phyloP scores from a whole-genome alignment of 2,113 vertebrate genomes.

The Irena cyanogastra region DNA sequence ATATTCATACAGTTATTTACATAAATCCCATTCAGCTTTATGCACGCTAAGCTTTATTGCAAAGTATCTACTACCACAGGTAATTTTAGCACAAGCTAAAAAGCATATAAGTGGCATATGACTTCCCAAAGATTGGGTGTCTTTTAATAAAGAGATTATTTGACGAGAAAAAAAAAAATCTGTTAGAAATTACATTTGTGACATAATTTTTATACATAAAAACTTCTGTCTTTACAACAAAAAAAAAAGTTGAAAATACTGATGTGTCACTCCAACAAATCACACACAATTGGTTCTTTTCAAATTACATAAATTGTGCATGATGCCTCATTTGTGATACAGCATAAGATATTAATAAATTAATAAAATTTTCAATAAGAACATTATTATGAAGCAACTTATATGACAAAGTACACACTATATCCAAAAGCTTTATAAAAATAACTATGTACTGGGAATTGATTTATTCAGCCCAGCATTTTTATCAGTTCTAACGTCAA shows the following conservation, averaged over 20 bases:
- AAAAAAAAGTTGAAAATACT: neutral
- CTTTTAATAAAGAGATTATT: neutral
- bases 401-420: neutral
- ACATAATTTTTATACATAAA: neutral
- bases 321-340: neutral
- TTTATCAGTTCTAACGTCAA: neutral
- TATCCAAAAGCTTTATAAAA: neutral
- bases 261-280: neutral
- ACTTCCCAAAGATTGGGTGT: neutral
- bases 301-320: neutral
- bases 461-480: neutral
- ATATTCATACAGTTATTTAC: slow-evolving; percentile 58
- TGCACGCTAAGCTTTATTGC: slow-evolving; percentile 18
- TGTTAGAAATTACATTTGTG: neutral
- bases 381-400: neutral
- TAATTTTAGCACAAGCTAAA: slow-evolving; percentile 32
- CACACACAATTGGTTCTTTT: neutral
- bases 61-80: neutral
- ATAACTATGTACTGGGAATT: neutral
- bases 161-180: neutral
- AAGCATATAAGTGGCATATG: neutral
- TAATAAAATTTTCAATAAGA: neutral
- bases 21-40: slow-evolving; percentile 57
- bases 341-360: neutral
- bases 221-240: neutral